Evolutionary conservation across 2,797 vertebrate genomes (phyloP), one percentile per base, ranked within the genome.

Genomic region (Cheracebus regulus): DNA sequence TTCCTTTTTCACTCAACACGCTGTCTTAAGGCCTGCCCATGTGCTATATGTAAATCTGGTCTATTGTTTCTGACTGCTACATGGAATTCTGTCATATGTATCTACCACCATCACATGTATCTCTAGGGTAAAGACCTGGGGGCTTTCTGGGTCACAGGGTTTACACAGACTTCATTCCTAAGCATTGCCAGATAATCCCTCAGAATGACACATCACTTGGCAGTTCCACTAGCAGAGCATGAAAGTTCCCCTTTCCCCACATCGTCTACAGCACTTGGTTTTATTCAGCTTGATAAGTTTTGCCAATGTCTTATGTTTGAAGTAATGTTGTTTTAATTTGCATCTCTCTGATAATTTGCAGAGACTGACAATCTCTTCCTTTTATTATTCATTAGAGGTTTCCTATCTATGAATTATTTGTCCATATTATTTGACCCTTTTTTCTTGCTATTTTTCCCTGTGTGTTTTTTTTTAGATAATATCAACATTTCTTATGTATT

Each of bases 1-100:
- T 91, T 84, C 90, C 78, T 89, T 94, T 96, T 95, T 92, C 95
- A 97, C 94, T 96, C 97, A 97, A 92, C 94, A 84, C 78, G 17
- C 14, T 88, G 91, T 94, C 89, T 96, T 90, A 86, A 93, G 93
- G 85, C 80, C 81, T 94, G 86, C 88, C 75, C 82, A 85, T 17
- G 67, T 86, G 79, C 79, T 67, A 20, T 52, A 58, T 95, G 89
- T 97, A 90, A 97, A 90, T 95, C 92, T 93, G 57, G 57, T 86
- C 72, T 79, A 82, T 93, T 95, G 93, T 79, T 97, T 96, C 86
- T 95, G 93, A 97, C 64, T 86, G 93, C 81, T 81, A 78, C 39
- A 50, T 15, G 57, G 73, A 88, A 94, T 88, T 92, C 26, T 8
- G 2, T 70, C 36, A 39, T 44, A 72, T 61, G 44, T 36, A 6